Evolutionary conservation across 2,797 vertebrate species (phyloP).

Genomic region (Sebastes vulpes): DNA sequence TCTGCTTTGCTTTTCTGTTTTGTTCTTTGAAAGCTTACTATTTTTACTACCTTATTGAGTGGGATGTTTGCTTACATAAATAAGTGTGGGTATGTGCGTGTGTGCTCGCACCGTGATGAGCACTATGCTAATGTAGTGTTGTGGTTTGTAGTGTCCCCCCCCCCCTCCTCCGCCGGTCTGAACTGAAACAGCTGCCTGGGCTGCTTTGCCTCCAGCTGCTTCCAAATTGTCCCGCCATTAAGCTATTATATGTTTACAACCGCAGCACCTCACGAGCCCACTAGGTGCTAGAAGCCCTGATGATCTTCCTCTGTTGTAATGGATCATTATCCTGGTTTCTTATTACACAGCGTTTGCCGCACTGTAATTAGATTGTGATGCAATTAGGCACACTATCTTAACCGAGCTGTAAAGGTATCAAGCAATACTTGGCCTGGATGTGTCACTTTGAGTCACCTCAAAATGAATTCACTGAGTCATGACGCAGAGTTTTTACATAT

Average conservation of each 20-base stretch:
- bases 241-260: constrained; percentile 91
- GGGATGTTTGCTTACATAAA: constrained; percentile 31
- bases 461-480: neutral
- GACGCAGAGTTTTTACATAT: neutral
- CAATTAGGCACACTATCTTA: constrained; percentile 48
- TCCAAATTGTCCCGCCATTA: constrained; percentile 92
- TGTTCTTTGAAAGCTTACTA: neutral
- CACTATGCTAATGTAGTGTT: constrained; percentile 50
- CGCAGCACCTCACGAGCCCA: constrained; percentile 81
- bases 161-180: constrained; percentile 42
- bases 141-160: constrained; percentile 26
- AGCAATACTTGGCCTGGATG: constrained; percentile 29
- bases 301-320: constrained; percentile 64
- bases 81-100: constrained; percentile 5
- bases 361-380: constrained; percentile 51
- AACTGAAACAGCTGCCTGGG: constrained; percentile 89
- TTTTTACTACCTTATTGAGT: constrained; percentile 8
- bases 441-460: constrained; percentile 6
- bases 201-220: constrained; percentile 89
- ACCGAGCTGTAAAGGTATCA: constrained; percentile 32
- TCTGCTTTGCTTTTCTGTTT: neutral
- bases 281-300: constrained; percentile 75
- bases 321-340: constrained; percentile 68
- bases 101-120: constrained; percentile 21
- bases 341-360: constrained; percentile 52